Conservation (phyloP, 2,888 invertebrate genomes). For the Caenorhabditis drosophilae region DNA sequence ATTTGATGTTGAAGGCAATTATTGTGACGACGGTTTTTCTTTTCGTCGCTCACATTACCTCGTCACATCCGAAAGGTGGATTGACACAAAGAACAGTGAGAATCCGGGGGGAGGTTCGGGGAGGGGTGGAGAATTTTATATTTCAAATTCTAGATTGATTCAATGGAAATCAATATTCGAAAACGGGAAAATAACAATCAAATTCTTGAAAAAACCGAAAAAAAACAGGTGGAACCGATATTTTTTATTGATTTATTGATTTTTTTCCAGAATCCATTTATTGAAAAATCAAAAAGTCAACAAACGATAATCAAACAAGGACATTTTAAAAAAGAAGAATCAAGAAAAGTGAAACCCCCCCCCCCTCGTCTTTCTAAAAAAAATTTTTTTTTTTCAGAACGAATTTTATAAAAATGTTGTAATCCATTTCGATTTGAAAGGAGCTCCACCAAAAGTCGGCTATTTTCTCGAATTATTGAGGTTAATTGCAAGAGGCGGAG, state of each 20-base stretch:
- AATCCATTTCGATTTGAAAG: constrained; percentile 84
- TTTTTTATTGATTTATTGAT: no score
- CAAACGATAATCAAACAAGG: no score
- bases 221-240: no score
- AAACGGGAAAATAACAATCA: neutral
- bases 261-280: no score
- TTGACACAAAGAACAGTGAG: constrained; percentile 21
- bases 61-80: constrained; percentile 38
- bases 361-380: neutral
- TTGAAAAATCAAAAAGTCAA: neutral
- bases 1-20: constrained; percentile 26
- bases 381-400: constrained; percentile 4
- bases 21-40: constrained; percentile 28
- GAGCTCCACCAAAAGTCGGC: constrained; percentile 79
- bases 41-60: constrained; percentile 36
- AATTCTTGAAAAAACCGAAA: no score
- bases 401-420: constrained; percentile 72
- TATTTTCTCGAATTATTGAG: constrained; percentile 74
- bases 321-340: neutral
- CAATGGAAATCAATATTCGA: constrained; percentile 1
- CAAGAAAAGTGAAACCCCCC: no score
- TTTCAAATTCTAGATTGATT: constrained; percentile 8
- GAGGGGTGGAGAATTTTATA: neutral
- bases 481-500: constrained; percentile 76
- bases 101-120: neutral